Evolutionary conservation across 2,113 vertebrate genomes (phyloP).

Genomic region (Herpetotheres cachinnans): DNA sequence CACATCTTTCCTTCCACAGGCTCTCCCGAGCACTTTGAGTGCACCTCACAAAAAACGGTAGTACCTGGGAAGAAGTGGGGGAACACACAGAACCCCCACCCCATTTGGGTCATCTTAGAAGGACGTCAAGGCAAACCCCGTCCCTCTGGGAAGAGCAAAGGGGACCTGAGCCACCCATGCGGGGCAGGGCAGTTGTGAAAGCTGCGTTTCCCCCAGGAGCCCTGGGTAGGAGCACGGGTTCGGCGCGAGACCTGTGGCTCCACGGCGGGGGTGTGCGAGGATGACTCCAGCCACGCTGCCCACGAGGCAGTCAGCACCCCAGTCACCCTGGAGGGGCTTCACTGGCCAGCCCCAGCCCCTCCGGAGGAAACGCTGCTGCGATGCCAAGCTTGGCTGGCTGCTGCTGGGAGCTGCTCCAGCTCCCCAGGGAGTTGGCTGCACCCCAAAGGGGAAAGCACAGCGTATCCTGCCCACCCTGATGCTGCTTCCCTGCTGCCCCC

Average conservation of each 20-base stretch:
- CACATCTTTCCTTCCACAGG: neutral
- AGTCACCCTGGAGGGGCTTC: no score
- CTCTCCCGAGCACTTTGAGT: neutral
- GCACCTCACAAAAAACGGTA: neutral
- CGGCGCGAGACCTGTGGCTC: neutral
- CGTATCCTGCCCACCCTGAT: neutral
- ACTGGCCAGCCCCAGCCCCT: neutral
- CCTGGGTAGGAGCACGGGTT: neutral
- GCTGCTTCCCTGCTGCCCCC: fast-evolving
- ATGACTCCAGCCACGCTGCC: neutral
- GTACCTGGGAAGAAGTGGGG: neutral
- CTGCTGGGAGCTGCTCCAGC: neutral
- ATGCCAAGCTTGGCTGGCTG: neutral
- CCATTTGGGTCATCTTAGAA: neutral
- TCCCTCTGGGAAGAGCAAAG: neutral
- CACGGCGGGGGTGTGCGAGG: fast-evolving
- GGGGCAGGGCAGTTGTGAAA: neutral
- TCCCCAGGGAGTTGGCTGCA: neutral
- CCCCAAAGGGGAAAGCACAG: no score
- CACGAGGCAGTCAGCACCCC: neutral
- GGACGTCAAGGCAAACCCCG: neutral
- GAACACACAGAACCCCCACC: neutral
- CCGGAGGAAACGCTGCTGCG: fast-evolving
- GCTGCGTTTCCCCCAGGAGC: neutral
- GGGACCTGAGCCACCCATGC: neutral